These are phyloP conservation scores for Mus musculus DNA, from an alignment of 2,113 vertebrate species.

Conservation along the genomic window GRCm39 chr3:139815001-139815500, in stretches of 20 bases:
- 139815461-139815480: constrained; percentile 13
- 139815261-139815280: background rate
- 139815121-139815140: background rate
- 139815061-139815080: background rate
- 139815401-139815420: background rate
- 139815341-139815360: background rate
- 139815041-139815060: background rate
- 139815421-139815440: background rate
- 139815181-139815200: background rate
- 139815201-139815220: background rate
- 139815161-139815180: background rate
- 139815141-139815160: background rate
- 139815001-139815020: background rate
- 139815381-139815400: background rate
- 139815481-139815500: background rate
- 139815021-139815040: background rate
- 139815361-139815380: constrained; percentile 5
- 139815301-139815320: background rate
- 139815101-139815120: background rate
- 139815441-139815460: background rate
- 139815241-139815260: background rate
- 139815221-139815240: background rate
- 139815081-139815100: background rate
- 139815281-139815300: background rate
- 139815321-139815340: background rate